Base-by-base conservation (phyloP, 2,113 vertebrate genomes). In the Crotalus helleri region DNA sequence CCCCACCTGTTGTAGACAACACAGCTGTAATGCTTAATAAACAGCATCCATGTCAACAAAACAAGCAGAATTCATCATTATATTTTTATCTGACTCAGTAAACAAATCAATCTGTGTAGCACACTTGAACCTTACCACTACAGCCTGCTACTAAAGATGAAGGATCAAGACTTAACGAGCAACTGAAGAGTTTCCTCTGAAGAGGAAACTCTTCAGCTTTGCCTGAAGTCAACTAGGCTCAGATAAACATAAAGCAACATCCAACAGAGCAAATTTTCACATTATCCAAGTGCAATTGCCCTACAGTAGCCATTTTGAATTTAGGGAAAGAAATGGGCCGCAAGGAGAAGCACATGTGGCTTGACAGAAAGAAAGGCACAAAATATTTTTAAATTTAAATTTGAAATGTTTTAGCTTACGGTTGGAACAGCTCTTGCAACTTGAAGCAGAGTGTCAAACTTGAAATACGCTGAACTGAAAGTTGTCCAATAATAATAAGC, bases 1-100 rank as follows among this genome's bases (percentile, higher is more conserved):
- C 86, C 99, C 99, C 85, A 99, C 99, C 99, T 99, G 97, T 91
- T 49, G 21, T 94, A 92, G 91, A 94, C 91, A 96, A 91, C 59
- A 87, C 90, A 61, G 91, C 93, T 93, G 92, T 97, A 95, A 97
- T 44, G 49, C 44, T 49, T 94, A 88, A 19, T 5, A 26, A 44
- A 33, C 23, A 92, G 57, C 39, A 57, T 29, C 26, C 33, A 1
- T 15, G 23, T 13, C 44, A 81, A 81, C 74, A 21, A 21, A 81
- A 85, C 51, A 85, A 5, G 69, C 51, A 92, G 3, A 9, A n/a
- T 46, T 21, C 3, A 15, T 29, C 24, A 8, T 26, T 58, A 7
- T 51, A 5, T 88, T 5, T 5, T 64, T 23, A 24, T 23, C 3
- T 54, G n/a, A 59, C 17, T 55, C 3, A 81, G 15, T 81, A 39